Evolutionary conservation across 2,888 invertebrate genomes (phyloP), one percentile per base, ranked within the genome.

Genomic region (Halocaridina rubra): DNA sequence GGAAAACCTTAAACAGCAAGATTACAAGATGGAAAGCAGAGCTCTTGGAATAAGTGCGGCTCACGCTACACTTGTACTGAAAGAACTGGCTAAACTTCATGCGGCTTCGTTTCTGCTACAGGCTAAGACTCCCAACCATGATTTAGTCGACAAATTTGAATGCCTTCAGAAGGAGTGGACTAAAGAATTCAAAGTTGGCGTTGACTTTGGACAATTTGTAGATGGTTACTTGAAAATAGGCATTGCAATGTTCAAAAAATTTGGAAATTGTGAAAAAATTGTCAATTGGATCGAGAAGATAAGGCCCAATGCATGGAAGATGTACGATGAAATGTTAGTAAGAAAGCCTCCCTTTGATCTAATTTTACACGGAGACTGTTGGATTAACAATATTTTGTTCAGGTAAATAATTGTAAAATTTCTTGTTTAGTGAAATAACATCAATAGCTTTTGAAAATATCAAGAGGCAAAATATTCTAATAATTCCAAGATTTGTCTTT

Each of bases 161-260:
- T 78, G 57, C 19, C 72, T 78, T 16, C 27, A 78, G 61, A 84
- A 46, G n/a, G 82, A 82, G 8, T 82, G 82, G 82, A 82, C 82
- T 3, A n/a, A 59, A 32, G 33, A 71, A 13, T 82, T 77, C 53
- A 82, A 82, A 27, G 3, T 53, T 5, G 82, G 82, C 0, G 53
- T 30, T 13, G 59, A 69, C 59, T 82, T 76, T 32, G 75, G 53
- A 16, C 13, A 3, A 19, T 82, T 77, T 39, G 32, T 82, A 7
- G 32, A 32, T 7, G 10, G 27, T 39, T 59, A 30, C 39, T 27
- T 82, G 24, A 22, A 82, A 8, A 32, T n/a, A 8, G 53, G 27
- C 16, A 22, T 75, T 2, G 33, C n/a, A 0, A 77, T 77, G 82
- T 82, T 82, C 46, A 61, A 82, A 57, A 71, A 77, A 29, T 76